Conservation (phyloP, 2,888 invertebrate species). For the Hipparchia semele region DNA sequence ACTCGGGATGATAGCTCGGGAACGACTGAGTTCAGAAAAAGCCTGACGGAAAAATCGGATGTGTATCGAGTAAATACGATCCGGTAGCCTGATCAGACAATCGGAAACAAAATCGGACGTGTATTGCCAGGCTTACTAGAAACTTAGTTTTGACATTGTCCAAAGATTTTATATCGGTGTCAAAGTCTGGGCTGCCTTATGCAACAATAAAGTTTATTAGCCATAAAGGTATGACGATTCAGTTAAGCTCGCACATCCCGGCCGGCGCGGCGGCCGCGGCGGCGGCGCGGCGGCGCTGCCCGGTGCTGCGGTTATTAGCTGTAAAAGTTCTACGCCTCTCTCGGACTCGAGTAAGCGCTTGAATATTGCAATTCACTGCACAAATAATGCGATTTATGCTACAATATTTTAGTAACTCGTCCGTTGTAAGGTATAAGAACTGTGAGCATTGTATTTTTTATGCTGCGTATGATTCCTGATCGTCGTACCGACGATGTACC, state of each 20-base stretch:
- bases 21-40: too few relatives aligned
- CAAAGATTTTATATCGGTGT: slow-evolving; percentile 1
- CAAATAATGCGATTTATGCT: not conserved
- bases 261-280: not conserved
- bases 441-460: not conserved
- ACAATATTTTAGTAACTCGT: not conserved
- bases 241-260: not conserved
- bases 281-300: not conserved
- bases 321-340: slow-evolving; percentile 16
- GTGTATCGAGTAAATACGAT: too few relatives aligned
- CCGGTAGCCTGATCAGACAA: too few relatives aligned
- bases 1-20: too few relatives aligned
- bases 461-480: not conserved
- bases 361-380: slow-evolving; percentile 7
- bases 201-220: slow-evolving; percentile 14
- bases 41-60: too few relatives aligned
- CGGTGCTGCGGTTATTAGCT: slow-evolving; percentile 11
- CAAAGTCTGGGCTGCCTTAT: slow-evolving; percentile 1
- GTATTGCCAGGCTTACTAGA: too few relatives aligned
- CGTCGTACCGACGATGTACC: too few relatives aligned
- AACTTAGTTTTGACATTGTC: not conserved
- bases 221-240: slow-evolving; percentile 22
- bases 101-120: too few relatives aligned
- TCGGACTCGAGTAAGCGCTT: not conserved
- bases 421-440: not conserved